Conservation (phyloP, 2,888 invertebrate genomes). For the Synanthedon andrenaeformis region DNA sequence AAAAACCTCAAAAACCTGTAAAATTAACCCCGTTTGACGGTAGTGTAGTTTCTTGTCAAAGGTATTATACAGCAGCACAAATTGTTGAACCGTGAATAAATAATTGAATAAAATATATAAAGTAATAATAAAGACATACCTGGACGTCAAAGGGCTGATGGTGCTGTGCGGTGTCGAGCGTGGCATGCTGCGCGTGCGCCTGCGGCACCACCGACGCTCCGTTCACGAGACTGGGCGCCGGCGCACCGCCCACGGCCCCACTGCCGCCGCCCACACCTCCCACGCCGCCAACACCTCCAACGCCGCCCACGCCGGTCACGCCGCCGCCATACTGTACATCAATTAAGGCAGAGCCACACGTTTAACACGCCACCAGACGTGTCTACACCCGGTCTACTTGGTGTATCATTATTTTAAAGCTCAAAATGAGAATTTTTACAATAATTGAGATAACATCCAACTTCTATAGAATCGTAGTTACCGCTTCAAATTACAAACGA, state of each 20-base stretch:
- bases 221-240: conserved; percentile 47
- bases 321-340: conserved; percentile 15
- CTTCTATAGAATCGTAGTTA: too few relatives aligned
- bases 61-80: too few relatives aligned
- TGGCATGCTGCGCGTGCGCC: conserved; percentile 35
- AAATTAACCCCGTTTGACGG: too few relatives aligned
- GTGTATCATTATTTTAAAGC: too few relatives aligned
- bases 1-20: too few relatives aligned
- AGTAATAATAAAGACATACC: conserved; percentile 60
- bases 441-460: too few relatives aligned
- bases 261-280: conserved; percentile 25
- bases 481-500: too few relatives aligned
- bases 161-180: conserved; percentile 68
- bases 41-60: too few relatives aligned
- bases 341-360: background rate
- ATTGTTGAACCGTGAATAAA: too few relatives aligned
- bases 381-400: too few relatives aligned
- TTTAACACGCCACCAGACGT: background rate
- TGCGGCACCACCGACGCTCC: conserved; percentile 59
- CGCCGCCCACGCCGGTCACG: conserved; percentile 22
- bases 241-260: conserved; percentile 11
- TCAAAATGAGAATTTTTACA: too few relatives aligned
- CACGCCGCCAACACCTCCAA: conserved; percentile 13
- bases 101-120: too few relatives aligned
- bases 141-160: conserved; percentile 84